Evolutionary conservation across 1,140 invertebrate species (phyloP).

Genomic region (Eurosta solidaginis): DNA sequence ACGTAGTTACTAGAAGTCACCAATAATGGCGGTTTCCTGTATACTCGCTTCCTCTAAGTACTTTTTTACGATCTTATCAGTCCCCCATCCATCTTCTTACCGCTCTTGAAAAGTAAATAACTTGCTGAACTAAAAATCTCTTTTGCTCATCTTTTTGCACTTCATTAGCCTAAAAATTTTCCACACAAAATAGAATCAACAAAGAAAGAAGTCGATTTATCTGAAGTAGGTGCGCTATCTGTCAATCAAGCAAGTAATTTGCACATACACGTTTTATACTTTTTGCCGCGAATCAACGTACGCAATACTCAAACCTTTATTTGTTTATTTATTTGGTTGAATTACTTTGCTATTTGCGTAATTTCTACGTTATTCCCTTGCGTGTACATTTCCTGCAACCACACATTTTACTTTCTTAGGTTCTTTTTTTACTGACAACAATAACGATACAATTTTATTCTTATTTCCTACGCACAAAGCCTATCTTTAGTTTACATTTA

Average conservation of each 20-base stretch:
- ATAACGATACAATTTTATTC: neutral
- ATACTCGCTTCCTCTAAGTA: no score
- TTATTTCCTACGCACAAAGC: neutral
- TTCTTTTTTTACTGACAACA: neutral
- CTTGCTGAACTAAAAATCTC: neutral
- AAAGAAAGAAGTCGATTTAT: neutral
- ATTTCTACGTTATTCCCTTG: neutral
- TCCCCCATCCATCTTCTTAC: no score
- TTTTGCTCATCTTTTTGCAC: neutral
- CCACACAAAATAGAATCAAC: neutral
- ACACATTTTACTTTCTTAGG: neutral
- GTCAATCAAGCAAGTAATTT: neutral
- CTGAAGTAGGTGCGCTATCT: neutral
- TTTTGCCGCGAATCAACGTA: neutral
- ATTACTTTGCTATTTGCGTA: slow-evolving; percentile 22
- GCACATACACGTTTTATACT: neutral
- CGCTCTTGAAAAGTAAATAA: no score
- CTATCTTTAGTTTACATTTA: neutral
- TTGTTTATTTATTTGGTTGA: neutral
- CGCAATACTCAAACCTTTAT: neutral
- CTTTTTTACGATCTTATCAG: no score
- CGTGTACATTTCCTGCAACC: neutral
- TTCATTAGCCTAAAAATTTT: neutral
- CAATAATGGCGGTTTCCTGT: no score
- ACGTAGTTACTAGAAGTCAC: no score